Conservation (phyloP, 1,140 invertebrate species). For the Adelges cooleyi region DNA sequence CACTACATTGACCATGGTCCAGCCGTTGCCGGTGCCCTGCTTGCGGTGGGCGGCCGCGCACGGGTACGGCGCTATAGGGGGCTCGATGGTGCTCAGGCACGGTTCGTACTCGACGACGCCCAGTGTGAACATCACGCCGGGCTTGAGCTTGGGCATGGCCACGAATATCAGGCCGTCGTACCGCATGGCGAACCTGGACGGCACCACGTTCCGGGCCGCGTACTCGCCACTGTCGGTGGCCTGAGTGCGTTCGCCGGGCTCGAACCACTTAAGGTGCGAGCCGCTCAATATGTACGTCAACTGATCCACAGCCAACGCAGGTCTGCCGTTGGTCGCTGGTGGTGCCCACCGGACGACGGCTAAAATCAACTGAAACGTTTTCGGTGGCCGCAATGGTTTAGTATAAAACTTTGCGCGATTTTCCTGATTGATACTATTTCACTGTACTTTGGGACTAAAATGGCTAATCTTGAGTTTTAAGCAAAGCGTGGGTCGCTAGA, state of each 20-base stretch:
- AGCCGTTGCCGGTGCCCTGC: background rate
- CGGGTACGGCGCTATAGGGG: background rate
- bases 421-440: too few relatives aligned
- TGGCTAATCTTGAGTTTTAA: too few relatives aligned
- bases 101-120: slow-evolving; percentile 6
- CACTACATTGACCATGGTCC: slow-evolving; percentile 4
- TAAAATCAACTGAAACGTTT: too few relatives aligned
- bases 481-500: too few relatives aligned
- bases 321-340: too few relatives aligned
- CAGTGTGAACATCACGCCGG: background rate
- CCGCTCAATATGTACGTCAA: background rate
- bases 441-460: too few relatives aligned
- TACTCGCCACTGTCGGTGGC: background rate
- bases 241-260: background rate
- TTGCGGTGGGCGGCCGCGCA: background rate
- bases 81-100: background rate
- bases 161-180: slow-evolving; percentile 3
- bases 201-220: slow-evolving; percentile 3
- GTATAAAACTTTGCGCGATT: too few relatives aligned
- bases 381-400: too few relatives aligned
- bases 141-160: background rate
- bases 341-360: too few relatives aligned
- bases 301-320: background rate
- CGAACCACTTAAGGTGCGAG: background rate
- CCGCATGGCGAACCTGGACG: background rate